Percentiles rank a stretch among this genome's conserved stretches.
phyloP scores from a whole-genome alignment of 2,797 vertebrate genomes.

The Artibeus jamaicensis region DNA sequence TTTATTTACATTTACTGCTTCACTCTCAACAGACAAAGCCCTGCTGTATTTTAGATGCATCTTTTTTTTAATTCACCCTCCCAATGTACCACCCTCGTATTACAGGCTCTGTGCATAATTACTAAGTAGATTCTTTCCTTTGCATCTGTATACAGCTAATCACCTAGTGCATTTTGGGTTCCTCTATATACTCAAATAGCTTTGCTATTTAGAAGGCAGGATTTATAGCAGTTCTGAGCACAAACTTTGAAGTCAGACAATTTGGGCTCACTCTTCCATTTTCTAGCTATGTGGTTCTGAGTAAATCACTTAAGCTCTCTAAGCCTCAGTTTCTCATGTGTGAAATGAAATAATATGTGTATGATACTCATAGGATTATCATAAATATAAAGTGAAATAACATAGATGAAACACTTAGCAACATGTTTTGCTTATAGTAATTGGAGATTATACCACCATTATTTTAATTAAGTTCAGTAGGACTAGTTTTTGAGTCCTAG shows the following conservation, averaged over 20 bases:
- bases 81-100: neutral
- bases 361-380: neutral
- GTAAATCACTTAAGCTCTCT: neutral
- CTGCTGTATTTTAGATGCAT: constrained; percentile 2
- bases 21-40: neutral
- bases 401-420: neutral
- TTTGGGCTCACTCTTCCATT: constrained; percentile 1
- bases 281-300: constrained; percentile 28
- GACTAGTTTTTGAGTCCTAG: neutral
- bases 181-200: neutral
- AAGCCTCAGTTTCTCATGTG: neutral
- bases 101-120: neutral
- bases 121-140: neutral
- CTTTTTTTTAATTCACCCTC: neutral
- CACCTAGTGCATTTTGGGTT: constrained; percentile 6
- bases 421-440: neutral
- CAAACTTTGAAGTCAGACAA: neutral
- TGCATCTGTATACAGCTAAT: neutral
- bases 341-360: neutral
- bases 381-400: constrained; percentile 17
- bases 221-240: neutral
- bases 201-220: neutral
- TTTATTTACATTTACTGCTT: constrained; percentile 15
- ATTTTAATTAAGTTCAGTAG: neutral
- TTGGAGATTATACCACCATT: neutral